phyloP scores from a whole-genome alignment of 2,113 vertebrate genomes.

The Microtus richardsoni region DNA sequence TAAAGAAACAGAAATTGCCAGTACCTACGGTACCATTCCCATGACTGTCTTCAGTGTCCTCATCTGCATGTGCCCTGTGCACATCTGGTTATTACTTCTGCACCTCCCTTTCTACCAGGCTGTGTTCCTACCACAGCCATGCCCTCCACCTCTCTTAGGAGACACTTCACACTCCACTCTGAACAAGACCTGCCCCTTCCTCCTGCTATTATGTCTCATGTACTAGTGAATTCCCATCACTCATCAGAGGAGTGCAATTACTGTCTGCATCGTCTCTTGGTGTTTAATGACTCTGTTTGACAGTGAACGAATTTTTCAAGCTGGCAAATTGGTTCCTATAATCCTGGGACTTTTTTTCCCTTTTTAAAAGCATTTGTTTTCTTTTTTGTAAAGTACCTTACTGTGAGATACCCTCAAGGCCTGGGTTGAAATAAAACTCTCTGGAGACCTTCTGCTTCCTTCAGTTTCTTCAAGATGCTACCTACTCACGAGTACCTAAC shows the following conservation, averaged over 20 bases:
- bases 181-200: not conserved
- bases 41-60: not conserved
- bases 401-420: not conserved
- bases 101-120: not conserved
- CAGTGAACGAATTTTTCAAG: not conserved
- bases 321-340: not conserved
- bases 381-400: not conserved
- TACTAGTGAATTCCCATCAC: not conserved
- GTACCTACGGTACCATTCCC: not conserved
- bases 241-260: not conserved
- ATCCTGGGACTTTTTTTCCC: not conserved
- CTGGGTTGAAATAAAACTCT: not conserved
- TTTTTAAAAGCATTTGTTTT: not conserved
- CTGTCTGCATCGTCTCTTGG: not conserved
- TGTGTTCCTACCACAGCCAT: not conserved
- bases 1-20: constrained; percentile 17
- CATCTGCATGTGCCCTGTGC: not conserved
- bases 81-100: not conserved
- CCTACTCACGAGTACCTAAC: not conserved
- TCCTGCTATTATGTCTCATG: not conserved
- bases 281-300: not conserved
- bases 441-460: not conserved
- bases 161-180: not conserved
- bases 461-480: not conserved
- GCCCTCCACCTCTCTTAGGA: not conserved